Percentiles rank a stretch among this genome's conserved stretches.
Evolutionary conservation across 2,888 invertebrate genomes (phyloP).

Genomic region (Strigamia maritima): DNA sequence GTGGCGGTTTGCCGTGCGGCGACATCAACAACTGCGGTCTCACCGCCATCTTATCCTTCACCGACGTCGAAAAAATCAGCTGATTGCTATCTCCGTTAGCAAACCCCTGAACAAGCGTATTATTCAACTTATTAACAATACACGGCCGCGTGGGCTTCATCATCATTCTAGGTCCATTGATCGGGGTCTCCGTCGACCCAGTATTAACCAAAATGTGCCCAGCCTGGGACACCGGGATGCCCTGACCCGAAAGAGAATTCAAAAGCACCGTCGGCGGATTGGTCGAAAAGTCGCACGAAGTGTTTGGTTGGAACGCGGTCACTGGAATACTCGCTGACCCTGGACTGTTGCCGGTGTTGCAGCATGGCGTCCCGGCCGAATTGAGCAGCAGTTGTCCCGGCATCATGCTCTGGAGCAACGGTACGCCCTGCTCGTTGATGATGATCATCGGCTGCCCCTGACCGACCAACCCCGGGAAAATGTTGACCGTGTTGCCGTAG

Average conservation of each 20-base stretch:
- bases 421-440: constrained; percentile 42
- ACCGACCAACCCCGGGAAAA: constrained; percentile 36
- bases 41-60: neutral
- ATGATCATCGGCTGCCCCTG: constrained; percentile 40
- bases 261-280: neutral
- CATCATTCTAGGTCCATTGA: neutral
- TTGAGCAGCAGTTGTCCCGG: constrained; percentile 41
- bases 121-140: neutral
- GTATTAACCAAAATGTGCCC: neutral
- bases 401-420: constrained; percentile 38
- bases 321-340: neutral
- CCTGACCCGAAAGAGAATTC: neutral
- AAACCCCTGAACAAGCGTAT: neutral
- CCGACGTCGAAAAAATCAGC: neutral
- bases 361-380: neutral
- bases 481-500: constrained; percentile 40
- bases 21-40: neutral
- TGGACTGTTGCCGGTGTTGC: neutral
- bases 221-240: neutral
- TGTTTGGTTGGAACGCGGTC: neutral
- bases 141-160: neutral
- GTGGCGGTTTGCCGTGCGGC: neutral
- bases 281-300: neutral
- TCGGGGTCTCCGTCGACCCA: neutral
- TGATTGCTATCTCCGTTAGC: neutral